Conservation (phyloP, 2,797 vertebrate genomes). For the Chanos chanos region DNA sequence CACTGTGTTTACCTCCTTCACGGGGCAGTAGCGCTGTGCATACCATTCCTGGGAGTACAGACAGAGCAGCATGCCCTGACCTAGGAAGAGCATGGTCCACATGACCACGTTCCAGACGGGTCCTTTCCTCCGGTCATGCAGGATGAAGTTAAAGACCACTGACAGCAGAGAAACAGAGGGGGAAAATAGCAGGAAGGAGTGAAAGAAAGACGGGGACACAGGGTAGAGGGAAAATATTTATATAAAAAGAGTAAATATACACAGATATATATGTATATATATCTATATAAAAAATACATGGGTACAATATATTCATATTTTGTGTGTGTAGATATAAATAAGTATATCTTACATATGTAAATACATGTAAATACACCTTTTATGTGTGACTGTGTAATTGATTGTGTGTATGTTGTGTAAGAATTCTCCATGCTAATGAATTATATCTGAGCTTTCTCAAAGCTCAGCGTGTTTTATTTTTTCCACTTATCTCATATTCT, state of each 20-base stretch:
- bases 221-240: not conserved
- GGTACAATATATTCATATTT: not conserved
- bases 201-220: not conserved
- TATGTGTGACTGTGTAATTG: too few relatives aligned
- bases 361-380: not conserved
- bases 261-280: too few relatives aligned
- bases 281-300: not conserved
- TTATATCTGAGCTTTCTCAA: too few relatives aligned
- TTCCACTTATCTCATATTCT: too few relatives aligned
- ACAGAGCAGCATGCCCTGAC: conserved; percentile 87
- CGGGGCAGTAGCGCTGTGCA: conserved; percentile 85
- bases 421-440: too few relatives aligned
- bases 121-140: conserved; percentile 88
- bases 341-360: too few relatives aligned
- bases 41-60: conserved; percentile 98
- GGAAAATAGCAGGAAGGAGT: not conserved
- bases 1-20: conserved; percentile 76
- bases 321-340: too few relatives aligned
- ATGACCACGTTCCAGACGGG: conserved; percentile 95
- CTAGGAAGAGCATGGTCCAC: conserved; percentile 92
- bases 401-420: too few relatives aligned
- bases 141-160: conserved; percentile 95
- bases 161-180: conserved; percentile 38
- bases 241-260: not conserved
- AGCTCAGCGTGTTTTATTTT: too few relatives aligned